Conservation (phyloP, 2,797 vertebrate species). For the Eleutherodactylus coqui region DNA sequence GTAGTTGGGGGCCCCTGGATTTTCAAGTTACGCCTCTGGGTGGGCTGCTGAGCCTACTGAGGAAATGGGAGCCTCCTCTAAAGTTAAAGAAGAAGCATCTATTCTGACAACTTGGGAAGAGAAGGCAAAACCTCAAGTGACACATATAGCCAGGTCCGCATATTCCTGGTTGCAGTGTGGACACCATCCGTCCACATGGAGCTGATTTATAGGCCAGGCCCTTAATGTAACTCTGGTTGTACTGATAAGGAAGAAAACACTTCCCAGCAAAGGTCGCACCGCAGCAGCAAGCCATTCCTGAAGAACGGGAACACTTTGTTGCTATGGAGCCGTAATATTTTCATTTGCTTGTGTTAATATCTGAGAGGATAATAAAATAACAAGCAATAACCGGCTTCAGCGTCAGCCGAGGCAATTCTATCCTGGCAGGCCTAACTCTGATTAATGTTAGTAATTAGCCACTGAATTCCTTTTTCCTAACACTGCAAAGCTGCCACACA, state of each 20-base stretch:
- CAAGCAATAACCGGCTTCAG: neutral
- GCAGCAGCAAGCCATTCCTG: neutral
- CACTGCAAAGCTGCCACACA: constrained; percentile 5
- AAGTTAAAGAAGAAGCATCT: too few relatives aligned
- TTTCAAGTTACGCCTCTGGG: too few relatives aligned
- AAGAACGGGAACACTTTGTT: neutral
- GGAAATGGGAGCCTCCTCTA: too few relatives aligned
- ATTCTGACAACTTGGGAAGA: too few relatives aligned
- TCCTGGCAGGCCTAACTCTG: neutral
- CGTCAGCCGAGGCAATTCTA: neutral
- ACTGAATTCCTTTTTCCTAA: neutral
- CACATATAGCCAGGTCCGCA: too few relatives aligned
- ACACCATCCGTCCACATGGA: too few relatives aligned
- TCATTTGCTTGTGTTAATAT: neutral
- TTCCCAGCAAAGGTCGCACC: neutral
- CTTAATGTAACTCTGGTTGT: neutral
- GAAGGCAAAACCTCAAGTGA: too few relatives aligned
- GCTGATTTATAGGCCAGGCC: neutral
- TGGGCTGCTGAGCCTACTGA: too few relatives aligned
- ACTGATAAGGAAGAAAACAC: neutral
- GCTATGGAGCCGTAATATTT: constrained; percentile 15
- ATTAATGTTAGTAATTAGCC: constrained; percentile 24
- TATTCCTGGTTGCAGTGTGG: too few relatives aligned
- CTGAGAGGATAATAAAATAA: neutral
- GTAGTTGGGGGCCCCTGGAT: too few relatives aligned